Percentiles rank a stretch among this genome's conserved stretches.
These are phyloP conservation scores for Tor tambroides DNA, from an alignment of 2,113 vertebrate genomes.

Conservation along the genomic window DNA sequence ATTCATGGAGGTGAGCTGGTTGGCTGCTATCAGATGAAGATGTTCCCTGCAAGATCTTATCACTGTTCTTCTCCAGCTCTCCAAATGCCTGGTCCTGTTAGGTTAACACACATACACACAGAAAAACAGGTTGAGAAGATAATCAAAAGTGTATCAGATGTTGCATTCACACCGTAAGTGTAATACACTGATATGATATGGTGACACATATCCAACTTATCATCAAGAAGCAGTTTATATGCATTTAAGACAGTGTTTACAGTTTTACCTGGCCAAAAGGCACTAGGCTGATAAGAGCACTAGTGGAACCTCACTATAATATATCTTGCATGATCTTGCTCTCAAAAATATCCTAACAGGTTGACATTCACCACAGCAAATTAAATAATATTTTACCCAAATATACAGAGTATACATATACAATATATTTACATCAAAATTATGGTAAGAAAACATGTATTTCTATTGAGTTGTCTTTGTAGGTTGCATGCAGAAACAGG, in stretches of 20 bases:
- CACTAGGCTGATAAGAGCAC: not conserved
- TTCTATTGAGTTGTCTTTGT: not conserved
- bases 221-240: not conserved
- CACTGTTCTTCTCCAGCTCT: slow-evolving; percentile 98
- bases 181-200: not conserved
- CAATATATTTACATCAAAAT: not conserved
- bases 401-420: not conserved
- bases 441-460: not conserved
- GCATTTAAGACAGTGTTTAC: not conserved
- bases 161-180: not conserved
- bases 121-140: slow-evolving; percentile 1
- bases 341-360: not conserved
- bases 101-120: not conserved
- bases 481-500: slow-evolving; percentile 13
- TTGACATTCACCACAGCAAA: not conserved
- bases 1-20: slow-evolving; percentile 95
- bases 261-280: not conserved
- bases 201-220: not conserved
- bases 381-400: not conserved
- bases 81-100: slow-evolving; percentile 95
- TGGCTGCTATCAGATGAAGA: slow-evolving; percentile 95
- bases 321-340: not conserved
- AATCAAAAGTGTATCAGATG: not conserved
- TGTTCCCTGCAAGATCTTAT: slow-evolving; percentile 88
- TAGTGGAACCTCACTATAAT: not conserved